phyloP scores from a whole-genome alignment of 2,113 vertebrate species.

The Rutilus rutilus region DNA sequence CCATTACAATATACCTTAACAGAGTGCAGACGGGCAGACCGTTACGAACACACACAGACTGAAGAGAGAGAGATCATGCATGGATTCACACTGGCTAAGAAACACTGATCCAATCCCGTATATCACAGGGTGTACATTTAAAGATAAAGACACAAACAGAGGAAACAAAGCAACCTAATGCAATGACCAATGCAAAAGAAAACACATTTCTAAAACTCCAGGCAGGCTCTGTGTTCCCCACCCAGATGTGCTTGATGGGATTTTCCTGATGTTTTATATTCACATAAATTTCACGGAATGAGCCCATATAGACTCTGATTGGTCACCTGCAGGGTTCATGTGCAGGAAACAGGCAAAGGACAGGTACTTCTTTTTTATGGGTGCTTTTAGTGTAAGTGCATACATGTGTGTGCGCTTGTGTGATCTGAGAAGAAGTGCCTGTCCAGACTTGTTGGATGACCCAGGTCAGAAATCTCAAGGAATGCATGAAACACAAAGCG shows the following conservation, averaged over 20 bases:
- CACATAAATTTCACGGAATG: not conserved
- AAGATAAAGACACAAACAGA: not conserved
- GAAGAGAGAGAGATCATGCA: not conserved
- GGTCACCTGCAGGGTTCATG: not conserved
- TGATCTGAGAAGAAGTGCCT: slow-evolving; percentile 29
- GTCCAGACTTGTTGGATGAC: slow-evolving; percentile 30
- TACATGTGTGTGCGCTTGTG: slow-evolving; percentile 8
- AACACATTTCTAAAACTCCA: not conserved
- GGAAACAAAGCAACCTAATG: not conserved
- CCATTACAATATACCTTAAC: slow-evolving; percentile 36
- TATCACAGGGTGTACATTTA: not conserved
- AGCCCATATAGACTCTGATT: not conserved
- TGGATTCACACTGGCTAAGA: not conserved
- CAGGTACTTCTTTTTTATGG: slow-evolving; percentile 16
- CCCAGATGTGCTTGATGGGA: not conserved
- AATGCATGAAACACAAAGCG: slow-evolving; percentile 32
- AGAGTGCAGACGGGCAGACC: not conserved
- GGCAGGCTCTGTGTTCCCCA: not conserved
- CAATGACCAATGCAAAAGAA: not conserved
- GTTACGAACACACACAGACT: slow-evolving; percentile 8
- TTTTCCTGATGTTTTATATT: slow-evolving; percentile 5
- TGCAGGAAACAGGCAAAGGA: slow-evolving; percentile 7
- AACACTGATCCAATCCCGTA: not conserved
- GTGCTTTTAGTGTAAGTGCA: slow-evolving; percentile 36
- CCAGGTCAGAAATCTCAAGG: slow-evolving; percentile 42